A percentile compares a stretch with the other conserved stretches of the same genome.
Conservation (phyloP, 2,888 invertebrate species). For the Drosophila fulvimacula region DNA sequence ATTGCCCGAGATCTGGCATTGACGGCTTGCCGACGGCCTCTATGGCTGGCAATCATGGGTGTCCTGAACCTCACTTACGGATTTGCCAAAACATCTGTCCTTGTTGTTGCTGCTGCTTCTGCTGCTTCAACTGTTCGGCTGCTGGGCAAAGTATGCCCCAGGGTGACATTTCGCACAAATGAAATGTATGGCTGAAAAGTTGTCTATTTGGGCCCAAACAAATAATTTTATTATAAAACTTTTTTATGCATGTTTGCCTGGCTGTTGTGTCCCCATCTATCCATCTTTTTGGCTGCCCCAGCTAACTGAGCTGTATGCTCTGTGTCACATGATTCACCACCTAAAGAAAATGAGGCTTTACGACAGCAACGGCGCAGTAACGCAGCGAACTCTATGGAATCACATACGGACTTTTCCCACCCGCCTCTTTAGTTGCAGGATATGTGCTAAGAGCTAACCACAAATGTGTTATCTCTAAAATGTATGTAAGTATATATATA, state of each 20-base stretch:
- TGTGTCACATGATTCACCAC: slow-evolving; percentile 30
- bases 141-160: slow-evolving; percentile 62
- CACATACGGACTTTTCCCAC: not conserved
- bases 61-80: slow-evolving; percentile 27
- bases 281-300: not conserved
- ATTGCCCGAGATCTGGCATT: slow-evolving; percentile 60
- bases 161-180: slow-evolving; percentile 75
- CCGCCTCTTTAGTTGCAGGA: not conserved
- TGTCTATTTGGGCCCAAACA: slow-evolving; percentile 72
- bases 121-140: slow-evolving; percentile 11
- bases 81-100: slow-evolving; percentile 59
- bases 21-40: slow-evolving; percentile 30
- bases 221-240: slow-evolving; percentile 77
- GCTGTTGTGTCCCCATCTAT: slow-evolving; percentile 19
- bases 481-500: too few relatives aligned
- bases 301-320: not conserved
- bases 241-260: slow-evolving; percentile 53
- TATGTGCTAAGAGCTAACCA: slow-evolving; percentile 3
- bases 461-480: not conserved
- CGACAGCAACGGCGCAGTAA: slow-evolving; percentile 19
- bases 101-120: slow-evolving; percentile 26
- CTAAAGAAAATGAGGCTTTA: slow-evolving; percentile 59
- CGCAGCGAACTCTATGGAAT: not conserved
- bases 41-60: slow-evolving; percentile 4
- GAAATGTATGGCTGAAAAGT: slow-evolving; percentile 74